phyloP scores from a whole-genome alignment of 2,888 invertebrate genomes.

The Nasonia oneida region DNA sequence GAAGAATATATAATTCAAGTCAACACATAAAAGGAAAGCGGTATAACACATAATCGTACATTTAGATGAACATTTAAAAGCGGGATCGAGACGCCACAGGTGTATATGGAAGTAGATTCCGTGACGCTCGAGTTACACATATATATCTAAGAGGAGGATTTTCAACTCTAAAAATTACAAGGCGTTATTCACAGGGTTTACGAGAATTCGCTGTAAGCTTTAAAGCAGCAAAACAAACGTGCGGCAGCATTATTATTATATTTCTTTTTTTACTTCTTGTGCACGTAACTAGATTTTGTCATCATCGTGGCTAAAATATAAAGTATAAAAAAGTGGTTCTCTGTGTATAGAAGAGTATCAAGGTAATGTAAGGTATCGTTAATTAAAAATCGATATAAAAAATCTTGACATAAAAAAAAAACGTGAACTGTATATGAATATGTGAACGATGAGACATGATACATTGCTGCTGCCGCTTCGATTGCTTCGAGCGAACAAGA shows the following conservation, averaged over 20 bases:
- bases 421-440: neutral
- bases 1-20: conserved; percentile 35
- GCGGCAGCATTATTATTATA: conserved; percentile 50
- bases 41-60: conserved; percentile 48
- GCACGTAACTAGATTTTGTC: neutral
- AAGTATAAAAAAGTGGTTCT: neutral
- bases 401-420: neutral
- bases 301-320: neutral
- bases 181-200: conserved; percentile 36
- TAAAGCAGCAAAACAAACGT: conserved; percentile 61
- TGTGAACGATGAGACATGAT: conserved; percentile 2
- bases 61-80: conserved; percentile 39
- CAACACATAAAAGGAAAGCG: conserved; percentile 43
- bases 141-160: neutral
- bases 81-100: conserved; percentile 30
- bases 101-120: conserved; percentile 42
- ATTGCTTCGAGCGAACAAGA: conserved; percentile 57
- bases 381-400: neutral
- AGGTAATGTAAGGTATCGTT: conserved; percentile 24
- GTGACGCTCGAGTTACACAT: conserved; percentile 36
- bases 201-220: conserved; percentile 44
- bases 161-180: conserved; percentile 17
- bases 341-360: neutral
- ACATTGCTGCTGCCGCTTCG: conserved; percentile 59
- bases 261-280: neutral